Evolutionary conservation across 2,797 vertebrate species (phyloP).

Genomic region (Mus spretus): DNA sequence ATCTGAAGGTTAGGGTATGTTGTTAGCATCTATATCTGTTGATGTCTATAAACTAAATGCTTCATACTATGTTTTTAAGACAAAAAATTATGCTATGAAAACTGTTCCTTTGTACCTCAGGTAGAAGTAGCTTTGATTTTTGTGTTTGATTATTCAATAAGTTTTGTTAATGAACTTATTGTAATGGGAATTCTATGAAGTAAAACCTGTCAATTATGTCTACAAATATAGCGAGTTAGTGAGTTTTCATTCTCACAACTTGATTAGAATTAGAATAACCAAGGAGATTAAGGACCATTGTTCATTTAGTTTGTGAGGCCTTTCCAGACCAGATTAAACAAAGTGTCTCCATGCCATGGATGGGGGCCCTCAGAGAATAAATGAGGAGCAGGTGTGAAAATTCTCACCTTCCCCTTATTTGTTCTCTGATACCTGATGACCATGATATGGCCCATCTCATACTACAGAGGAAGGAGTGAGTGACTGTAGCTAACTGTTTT

Average conservation of each 20-base stretch:
- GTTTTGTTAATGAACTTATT: conserved; percentile 30
- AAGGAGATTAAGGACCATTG: background rate
- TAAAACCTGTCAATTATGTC: conserved; percentile 14
- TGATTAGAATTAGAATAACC: background rate
- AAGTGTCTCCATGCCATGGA: background rate
- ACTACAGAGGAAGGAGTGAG: background rate
- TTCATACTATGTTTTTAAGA: background rate
- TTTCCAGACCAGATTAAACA: background rate
- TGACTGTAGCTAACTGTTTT: background rate
- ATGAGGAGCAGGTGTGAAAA: no score
- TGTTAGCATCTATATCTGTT: background rate
- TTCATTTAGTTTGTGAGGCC: background rate
- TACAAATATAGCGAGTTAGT: background rate
- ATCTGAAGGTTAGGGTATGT: background rate
- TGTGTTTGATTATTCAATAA: conserved; percentile 8
- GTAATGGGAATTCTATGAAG: background rate
- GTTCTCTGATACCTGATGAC: background rate
- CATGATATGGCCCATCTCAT: background rate
- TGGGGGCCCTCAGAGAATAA: background rate
- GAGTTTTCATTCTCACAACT: background rate
- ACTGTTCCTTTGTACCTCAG: background rate
- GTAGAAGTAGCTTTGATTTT: conserved; percentile 17
- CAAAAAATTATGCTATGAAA: background rate
- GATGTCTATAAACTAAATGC: background rate
- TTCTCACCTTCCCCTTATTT: background rate